Evolutionary conservation across 2,888 invertebrate genomes (phyloP).

Genomic region (Ophioninae sp.): DNA sequence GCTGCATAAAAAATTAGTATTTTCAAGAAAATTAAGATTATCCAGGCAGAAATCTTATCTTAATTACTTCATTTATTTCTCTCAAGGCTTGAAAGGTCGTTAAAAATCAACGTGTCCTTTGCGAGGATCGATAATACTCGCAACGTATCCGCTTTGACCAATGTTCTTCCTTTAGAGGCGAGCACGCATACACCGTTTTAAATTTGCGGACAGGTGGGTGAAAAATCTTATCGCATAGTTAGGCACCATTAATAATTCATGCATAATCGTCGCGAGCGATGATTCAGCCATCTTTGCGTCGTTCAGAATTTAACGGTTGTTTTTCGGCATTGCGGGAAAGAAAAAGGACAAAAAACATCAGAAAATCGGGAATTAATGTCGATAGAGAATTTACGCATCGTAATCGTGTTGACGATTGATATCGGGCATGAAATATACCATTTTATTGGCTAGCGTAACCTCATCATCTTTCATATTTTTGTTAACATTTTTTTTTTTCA

Average conservation of each 20-base stretch:
- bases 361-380: constrained; percentile 26
- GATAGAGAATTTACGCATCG: constrained; percentile 43
- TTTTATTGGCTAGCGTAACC: constrained; percentile 12
- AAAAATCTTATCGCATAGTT: constrained; percentile 51
- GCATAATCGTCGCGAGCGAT: constrained; percentile 38
- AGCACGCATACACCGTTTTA: constrained; percentile 1
- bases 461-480: constrained; percentile 10
- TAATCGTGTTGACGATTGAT: constrained; percentile 28
- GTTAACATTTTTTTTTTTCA: not conserved
- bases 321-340: constrained; percentile 25
- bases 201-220: constrained; percentile 35
- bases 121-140: not conserved
- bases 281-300: constrained; percentile 45
- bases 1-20: not conserved
- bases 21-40: not conserved
- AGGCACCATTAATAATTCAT: constrained; percentile 56
- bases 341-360: constrained; percentile 18
- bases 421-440: not conserved
- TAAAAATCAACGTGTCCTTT: not conserved
- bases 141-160: not conserved
- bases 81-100: not conserved
- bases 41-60: not conserved
- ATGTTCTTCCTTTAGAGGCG: not conserved
- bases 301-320: constrained; percentile 34
- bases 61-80: constrained; percentile 2